A percentile compares a stretch with the other conserved stretches of the same genome.
These are phyloP conservation scores for Natrix natrix DNA, from an alignment of 2,797 vertebrate species.

Conservation along the genomic window DNA sequence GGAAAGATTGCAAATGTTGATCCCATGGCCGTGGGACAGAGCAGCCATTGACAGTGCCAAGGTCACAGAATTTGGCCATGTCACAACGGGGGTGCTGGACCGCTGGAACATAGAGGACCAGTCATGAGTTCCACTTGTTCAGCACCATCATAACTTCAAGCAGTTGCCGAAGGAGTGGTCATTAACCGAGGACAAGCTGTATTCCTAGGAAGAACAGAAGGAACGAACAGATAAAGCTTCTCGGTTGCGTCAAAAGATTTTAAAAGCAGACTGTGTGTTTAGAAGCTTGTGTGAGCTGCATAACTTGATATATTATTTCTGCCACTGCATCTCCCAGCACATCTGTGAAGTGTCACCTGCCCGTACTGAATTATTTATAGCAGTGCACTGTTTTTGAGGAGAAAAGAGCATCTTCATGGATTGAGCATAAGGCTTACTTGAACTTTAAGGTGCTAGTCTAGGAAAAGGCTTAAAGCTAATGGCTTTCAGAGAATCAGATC, in stretches of 20 bases:
- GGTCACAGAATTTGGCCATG: not conserved
- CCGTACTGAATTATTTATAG: not conserved
- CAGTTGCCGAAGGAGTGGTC: not conserved
- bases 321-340: not conserved
- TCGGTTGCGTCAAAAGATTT: not conserved
- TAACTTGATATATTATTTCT: not conserved
- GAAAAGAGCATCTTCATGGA: not conserved
- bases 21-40: not conserved
- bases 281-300: not conserved
- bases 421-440: not conserved
- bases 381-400: not conserved
- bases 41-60: not conserved
- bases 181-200: not conserved
- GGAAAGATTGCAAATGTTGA: not conserved
- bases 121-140: not conserved
- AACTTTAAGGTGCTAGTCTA: not conserved
- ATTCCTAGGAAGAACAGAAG: not conserved
- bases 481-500: not conserved
- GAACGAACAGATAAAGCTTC: not conserved
- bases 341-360: not conserved
- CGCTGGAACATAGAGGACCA: not conserved
- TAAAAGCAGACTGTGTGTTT: not conserved
- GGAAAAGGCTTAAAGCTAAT: not conserved
- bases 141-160: not conserved
- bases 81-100: not conserved